Base-by-base conservation (phyloP, 2,113 vertebrate species). In the Hippopotamus amphibius region DNA sequence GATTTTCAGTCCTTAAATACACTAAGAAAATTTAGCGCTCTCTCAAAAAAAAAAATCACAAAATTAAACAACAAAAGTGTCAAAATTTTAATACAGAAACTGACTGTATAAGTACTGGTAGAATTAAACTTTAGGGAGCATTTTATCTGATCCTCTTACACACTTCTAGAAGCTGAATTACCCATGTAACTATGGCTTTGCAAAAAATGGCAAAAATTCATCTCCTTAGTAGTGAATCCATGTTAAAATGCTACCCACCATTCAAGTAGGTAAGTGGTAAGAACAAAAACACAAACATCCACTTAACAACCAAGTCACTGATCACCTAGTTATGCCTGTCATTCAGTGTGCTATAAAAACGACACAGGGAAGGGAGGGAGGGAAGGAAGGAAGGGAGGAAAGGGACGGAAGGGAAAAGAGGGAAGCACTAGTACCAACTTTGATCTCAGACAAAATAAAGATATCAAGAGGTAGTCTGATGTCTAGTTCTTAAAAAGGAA, bases 51-150 rank as follows among this genome's bases (percentile, higher is more conserved):
- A 84, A 88, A 55, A 83, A 14, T 41, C 24, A 81, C 33, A 83
- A 84, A 81, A 89, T 59, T 59, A 85, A 66, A 83, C 66, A 6
- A 92, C 19, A 80, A 55, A 21, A 93, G 43, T 43, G 57, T 59
- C 30, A 55, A 41, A 55, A 93, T 74, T 90, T 85, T 92, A 93
- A 85, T 33, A 88, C 0, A 72, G 13, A 2, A 93, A 85, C 30
- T 79, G 10, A 91, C 55, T 65, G 59, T 26, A 0, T 28, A 92
- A 21, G 24, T 48, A 59, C 12, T n/a, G 5, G 22, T 28, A 85
- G 68, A 74, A 84, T 72, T 76, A 80, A 91, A 95, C 30, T 68
- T 96, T 37, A 84, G 28, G 10, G 53, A 97, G 76, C 21, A 95
- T 68, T 85, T 95, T 43, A 95, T 14, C 26, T 71, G 41, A 90